Percentiles rank a stretch among this genome's conserved stretches.
Evolutionary conservation across 1,140 invertebrate species (phyloP).

Genomic region (Pemphigus obesinymphae): DNA sequence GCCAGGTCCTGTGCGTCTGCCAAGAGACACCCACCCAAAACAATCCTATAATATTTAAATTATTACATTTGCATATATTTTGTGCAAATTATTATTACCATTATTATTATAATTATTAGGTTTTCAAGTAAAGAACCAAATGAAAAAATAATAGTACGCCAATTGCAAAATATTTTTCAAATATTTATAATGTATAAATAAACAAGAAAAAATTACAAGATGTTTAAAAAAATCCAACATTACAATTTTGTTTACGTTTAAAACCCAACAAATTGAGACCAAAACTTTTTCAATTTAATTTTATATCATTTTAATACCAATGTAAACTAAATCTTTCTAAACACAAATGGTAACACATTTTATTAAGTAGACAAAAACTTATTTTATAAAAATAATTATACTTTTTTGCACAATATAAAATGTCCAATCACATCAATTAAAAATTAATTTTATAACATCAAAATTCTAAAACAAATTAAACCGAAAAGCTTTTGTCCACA

Average conservation of each 20-base stretch:
- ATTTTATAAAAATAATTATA: conserved; percentile 32
- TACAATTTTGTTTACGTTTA: neutral
- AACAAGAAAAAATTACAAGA: conserved; percentile 18
- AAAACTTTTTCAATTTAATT: conserved; percentile 17
- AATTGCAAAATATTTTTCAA: conserved; percentile 28
- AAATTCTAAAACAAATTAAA: conserved; percentile 24
- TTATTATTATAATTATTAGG: neutral
- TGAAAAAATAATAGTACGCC: conserved; percentile 5
- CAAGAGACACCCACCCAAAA: neutral
- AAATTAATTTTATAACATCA: conserved; percentile 27
- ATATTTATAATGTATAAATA: conserved; percentile 16
- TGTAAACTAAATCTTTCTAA: conserved; percentile 40
- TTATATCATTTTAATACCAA: conserved; percentile 22
- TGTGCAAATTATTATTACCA: conserved; percentile 1
- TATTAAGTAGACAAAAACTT: conserved; percentile 40
- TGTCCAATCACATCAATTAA: conserved; percentile 36
- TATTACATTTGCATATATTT: conserved; percentile 23
- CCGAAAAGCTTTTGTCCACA: conserved; percentile 15
- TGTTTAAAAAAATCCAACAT: conserved; percentile 1
- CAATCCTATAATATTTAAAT: neutral
- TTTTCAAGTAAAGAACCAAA: neutral
- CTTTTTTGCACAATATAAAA: conserved; percentile 34
- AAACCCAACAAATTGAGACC: conserved; percentile 28
- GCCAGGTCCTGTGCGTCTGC: neutral
- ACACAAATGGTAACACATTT: conserved; percentile 41